phyloP scores from a whole-genome alignment of 1,140 invertebrate genomes.

The Contarinia nasturtii region DNA sequence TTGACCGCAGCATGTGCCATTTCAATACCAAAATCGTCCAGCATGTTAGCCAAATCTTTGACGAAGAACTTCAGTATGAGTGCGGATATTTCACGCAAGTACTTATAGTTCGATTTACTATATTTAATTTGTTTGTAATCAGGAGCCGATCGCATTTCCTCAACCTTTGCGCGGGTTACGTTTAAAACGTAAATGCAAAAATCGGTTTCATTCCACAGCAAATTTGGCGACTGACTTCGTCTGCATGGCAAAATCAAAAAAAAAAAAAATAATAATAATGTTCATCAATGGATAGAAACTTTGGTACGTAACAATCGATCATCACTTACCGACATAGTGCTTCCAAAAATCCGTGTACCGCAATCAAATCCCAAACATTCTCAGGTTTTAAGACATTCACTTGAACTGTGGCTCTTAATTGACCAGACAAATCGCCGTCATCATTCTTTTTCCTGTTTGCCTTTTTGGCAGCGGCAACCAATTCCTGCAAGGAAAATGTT shows the following conservation, averaged over 20 bases:
- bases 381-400: slow-evolving; percentile 5
- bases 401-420: background rate
- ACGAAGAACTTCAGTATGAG: slow-evolving; percentile 24
- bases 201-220: slow-evolving; percentile 10
- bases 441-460: background rate
- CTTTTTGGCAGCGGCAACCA: background rate
- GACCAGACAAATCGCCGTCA: background rate
- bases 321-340: slow-evolving; percentile 14
- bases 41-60: slow-evolving; percentile 13
- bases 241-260: slow-evolving; percentile 12
- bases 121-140: slow-evolving; percentile 18
- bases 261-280: background rate
- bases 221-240: slow-evolving; percentile 7
- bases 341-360: slow-evolving; percentile 14
- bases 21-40: slow-evolving; percentile 24
- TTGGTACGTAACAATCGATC: background rate
- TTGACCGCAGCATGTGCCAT: slow-evolving; percentile 26
- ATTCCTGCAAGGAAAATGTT: slow-evolving; percentile 2
- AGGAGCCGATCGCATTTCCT: slow-evolving; percentile 14
- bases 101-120: slow-evolving; percentile 15
- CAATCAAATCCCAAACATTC: slow-evolving; percentile 19
- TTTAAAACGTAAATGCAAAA: slow-evolving; percentile 16
- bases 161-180: slow-evolving; percentile 9
- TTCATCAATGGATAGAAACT: background rate
- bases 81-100: slow-evolving; percentile 18